Evolutionary conservation across 2,888 invertebrate genomes (phyloP).

Genomic region (Thecocarcelia acutangulata): DNA sequence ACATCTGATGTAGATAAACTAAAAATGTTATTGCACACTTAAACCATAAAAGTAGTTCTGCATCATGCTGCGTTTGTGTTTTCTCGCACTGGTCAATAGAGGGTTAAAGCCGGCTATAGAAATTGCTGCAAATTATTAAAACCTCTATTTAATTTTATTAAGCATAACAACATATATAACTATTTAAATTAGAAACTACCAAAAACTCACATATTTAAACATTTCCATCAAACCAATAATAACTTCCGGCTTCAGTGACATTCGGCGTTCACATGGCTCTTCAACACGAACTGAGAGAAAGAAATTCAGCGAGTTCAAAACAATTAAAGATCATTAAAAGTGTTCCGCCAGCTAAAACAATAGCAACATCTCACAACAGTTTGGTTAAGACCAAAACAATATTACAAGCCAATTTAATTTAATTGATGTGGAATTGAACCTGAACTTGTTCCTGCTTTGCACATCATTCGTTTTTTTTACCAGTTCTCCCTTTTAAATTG

Average conservation of each 20-base stretch:
- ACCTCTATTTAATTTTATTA: not conserved
- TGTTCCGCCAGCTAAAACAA: slow-evolving; percentile 31
- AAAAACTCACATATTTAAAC: not conserved
- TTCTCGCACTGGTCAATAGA: too few relatives aligned
- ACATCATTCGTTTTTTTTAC: slow-evolving; percentile 3
- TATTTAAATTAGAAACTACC: too few relatives aligned
- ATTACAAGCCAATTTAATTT: slow-evolving; percentile 68
- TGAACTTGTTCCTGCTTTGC: slow-evolving; percentile 53
- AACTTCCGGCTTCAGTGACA: slow-evolving; percentile 65
- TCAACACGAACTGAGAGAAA: not conserved
- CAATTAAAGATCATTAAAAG: slow-evolving; percentile 65
- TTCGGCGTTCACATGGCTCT: slow-evolving; percentile 43
- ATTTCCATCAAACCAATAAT: slow-evolving; percentile 13
- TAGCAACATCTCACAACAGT: not conserved
- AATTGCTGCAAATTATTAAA: too few relatives aligned
- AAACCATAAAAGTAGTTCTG: too few relatives aligned
- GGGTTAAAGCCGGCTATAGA: too few relatives aligned
- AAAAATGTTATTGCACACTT: too few relatives aligned
- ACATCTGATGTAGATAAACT: too few relatives aligned
- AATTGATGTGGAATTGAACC: slow-evolving; percentile 61
- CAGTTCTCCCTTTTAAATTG: slow-evolving; percentile 6
- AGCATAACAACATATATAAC: too few relatives aligned
- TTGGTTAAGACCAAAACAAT: slow-evolving; percentile 24
- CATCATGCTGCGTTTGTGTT: too few relatives aligned
- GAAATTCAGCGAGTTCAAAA: slow-evolving; percentile 57